Base-by-base conservation (phyloP, 2,888 invertebrate genomes). In the Synergus laeviventris region DNA sequence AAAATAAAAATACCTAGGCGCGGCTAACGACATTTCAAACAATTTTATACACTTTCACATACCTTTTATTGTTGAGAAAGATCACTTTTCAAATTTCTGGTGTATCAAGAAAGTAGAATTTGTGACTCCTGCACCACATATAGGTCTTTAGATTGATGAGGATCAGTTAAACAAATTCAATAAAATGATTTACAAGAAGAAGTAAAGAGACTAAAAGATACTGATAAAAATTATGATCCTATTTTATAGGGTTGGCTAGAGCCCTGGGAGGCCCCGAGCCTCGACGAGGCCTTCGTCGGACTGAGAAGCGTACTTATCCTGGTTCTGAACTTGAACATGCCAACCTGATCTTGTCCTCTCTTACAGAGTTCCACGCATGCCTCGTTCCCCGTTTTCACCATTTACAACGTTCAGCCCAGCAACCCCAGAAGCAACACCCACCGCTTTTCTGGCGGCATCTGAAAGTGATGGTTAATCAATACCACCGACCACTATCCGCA, bases 401-500 rank as follows among this genome's bases (percentile, higher is more conserved):
- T 77, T 73, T 78, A 77, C 80, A 79, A 83, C 77, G 83, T 84
- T 81, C 82, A 60, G 82, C 85, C 85, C 84, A 84, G 80, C 81
- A 84, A 60, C 76, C 74, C 79, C 75, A 80, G 75, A 82, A 86
- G 85, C 82, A 84, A 86, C 87, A 86, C 84, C 86, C 86, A 86
- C 84, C 79, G 42, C 60, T 73, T 74, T 77, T 76, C 81, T 82
- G 84, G 86, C 89, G 86, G 87, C 88, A 88, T 88, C 89, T 88
- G 89, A 88, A 88, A 88, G 81, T 87, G 89, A 91, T 90, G 89
- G 89, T 85, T 89, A 90, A 91, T 91, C 90, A 90, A 91, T 91
- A 91, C 86, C 86, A 49, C 62, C 73, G 77, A 45, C 60, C 59
- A 59, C 18, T 21, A 70, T 59, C 61, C 78, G 54, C 49, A 78